Evolutionary conservation across 2,113 vertebrate genomes (phyloP).

Genomic region (Alligator mississippiensis): DNA sequence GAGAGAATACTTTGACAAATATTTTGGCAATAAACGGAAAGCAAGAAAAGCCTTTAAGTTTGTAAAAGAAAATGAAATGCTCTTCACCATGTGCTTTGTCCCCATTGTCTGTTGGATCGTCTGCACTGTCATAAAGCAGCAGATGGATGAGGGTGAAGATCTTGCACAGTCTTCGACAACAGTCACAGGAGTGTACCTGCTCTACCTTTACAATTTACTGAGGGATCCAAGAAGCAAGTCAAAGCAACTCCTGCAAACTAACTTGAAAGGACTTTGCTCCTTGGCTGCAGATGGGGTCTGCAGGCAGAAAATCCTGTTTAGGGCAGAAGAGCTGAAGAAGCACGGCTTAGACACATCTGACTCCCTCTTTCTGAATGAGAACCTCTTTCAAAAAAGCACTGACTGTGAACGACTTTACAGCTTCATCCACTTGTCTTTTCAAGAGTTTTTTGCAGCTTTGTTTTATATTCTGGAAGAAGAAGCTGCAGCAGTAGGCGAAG

Average conservation of each 20-base stretch:
- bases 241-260: background rate
- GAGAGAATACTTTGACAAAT: slow-evolving; percentile 64
- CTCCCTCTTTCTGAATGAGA: slow-evolving; percentile 54
- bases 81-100: slow-evolving; percentile 65
- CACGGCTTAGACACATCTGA: slow-evolving; percentile 9
- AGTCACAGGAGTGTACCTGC: slow-evolving; percentile 53
- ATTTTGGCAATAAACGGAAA: slow-evolving; percentile 42
- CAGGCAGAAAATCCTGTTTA: slow-evolving; percentile 46
- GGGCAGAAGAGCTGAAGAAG: slow-evolving; percentile 26
- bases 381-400: slow-evolving; percentile 62
- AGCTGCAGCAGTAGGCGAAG: background rate
- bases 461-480: slow-evolving; percentile 13
- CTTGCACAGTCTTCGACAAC: slow-evolving; percentile 32
- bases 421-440: slow-evolving; percentile 66
- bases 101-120: slow-evolving; percentile 70
- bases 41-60: slow-evolving; percentile 35
- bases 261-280: slow-evolving; percentile 34
- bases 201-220: slow-evolving; percentile 39
- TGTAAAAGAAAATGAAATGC: slow-evolving; percentile 40
- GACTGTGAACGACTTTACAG: slow-evolving; percentile 37
- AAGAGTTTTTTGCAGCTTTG: slow-evolving; percentile 65
- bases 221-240: background rate
- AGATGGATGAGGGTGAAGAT: slow-evolving; percentile 29
- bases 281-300: slow-evolving; percentile 42
- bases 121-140: slow-evolving; percentile 58